phyloP scores from a whole-genome alignment of 2,888 invertebrate species.

The Perizoma affinitatum region DNA sequence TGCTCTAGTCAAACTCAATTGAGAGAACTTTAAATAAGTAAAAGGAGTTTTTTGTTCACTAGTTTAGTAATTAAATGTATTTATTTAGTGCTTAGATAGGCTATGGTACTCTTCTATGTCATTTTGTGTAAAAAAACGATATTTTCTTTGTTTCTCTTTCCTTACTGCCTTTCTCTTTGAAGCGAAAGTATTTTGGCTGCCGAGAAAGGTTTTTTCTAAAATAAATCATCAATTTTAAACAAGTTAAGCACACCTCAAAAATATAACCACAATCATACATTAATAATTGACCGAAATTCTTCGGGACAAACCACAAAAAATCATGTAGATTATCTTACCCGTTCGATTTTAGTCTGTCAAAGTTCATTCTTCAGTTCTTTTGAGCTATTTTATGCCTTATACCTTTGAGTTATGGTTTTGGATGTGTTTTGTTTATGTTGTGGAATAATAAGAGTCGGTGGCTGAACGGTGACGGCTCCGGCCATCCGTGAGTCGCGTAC shows the following conservation, averaged over 20 bases:
- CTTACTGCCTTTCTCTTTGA: neutral
- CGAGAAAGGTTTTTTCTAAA: neutral
- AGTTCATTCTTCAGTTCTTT: constrained; percentile 21
- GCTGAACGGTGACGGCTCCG: constrained; percentile 65
- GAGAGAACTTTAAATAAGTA: too few species aligned
- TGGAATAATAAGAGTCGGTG: constrained; percentile 59
- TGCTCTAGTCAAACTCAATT: too few species aligned
- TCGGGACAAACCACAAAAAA: constrained; percentile 65
- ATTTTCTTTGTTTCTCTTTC: too few species aligned
- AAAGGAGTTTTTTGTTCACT: too few species aligned
- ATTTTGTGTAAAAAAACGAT: too few species aligned
- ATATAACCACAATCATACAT: constrained; percentile 61
- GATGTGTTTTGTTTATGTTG: constrained; percentile 39
- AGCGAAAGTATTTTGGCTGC: neutral
- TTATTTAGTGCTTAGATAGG: too few species aligned
- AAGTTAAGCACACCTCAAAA: constrained; percentile 38
- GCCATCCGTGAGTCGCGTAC: constrained; percentile 70
- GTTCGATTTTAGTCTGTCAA: constrained; percentile 55
- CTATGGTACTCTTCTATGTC: too few species aligned
- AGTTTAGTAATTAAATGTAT: too few species aligned
- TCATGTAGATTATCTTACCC: constrained; percentile 63
- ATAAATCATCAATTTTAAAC: constrained; percentile 23
- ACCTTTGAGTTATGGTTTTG: constrained; percentile 27
- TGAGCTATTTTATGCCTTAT: constrained; percentile 36
- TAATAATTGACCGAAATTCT: constrained; percentile 68